These are phyloP conservation scores for Papilio glaucus DNA, from an alignment of 1,140 invertebrate species.

Conservation along the genomic window DNA sequence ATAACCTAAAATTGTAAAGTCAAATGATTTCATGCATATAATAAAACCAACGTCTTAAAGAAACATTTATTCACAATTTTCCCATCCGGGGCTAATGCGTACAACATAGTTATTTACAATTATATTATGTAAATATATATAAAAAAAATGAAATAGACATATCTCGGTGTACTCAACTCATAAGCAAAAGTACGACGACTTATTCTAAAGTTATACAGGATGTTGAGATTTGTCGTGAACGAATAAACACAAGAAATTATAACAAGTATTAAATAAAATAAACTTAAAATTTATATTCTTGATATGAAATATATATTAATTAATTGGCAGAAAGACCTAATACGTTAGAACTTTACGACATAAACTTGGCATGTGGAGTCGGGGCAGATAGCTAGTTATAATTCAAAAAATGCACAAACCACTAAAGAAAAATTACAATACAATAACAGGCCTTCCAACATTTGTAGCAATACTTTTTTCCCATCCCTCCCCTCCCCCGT, in stretches of 20 bases:
- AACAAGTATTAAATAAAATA: not conserved
- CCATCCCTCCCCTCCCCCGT: no score
- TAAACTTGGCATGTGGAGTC: no score
- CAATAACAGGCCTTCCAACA: no score
- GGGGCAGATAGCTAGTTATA: no score
- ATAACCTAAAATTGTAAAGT: no score
- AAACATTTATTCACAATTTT: slow-evolving; percentile 6
- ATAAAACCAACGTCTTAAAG: not conserved
- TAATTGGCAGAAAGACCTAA: no score
- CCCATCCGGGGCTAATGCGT: not conserved
- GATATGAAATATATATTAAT: no score
- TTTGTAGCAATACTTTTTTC: no score
- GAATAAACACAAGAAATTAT: not conserved
- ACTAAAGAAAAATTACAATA: no score
- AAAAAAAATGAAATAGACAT: not conserved
- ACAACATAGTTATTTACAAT: not conserved
- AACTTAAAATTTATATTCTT: no score
- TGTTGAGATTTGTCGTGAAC: not conserved
- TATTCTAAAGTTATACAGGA: not conserved
- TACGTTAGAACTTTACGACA: no score
- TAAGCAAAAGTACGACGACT: not conserved
- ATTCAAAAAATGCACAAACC: no score
- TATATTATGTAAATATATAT: slow-evolving; percentile 13
- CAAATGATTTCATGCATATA: not conserved
- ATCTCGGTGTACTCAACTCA: not conserved